Evolutionary conservation across 2,888 invertebrate genomes (phyloP).

Genomic region (Tachina lurida): DNA sequence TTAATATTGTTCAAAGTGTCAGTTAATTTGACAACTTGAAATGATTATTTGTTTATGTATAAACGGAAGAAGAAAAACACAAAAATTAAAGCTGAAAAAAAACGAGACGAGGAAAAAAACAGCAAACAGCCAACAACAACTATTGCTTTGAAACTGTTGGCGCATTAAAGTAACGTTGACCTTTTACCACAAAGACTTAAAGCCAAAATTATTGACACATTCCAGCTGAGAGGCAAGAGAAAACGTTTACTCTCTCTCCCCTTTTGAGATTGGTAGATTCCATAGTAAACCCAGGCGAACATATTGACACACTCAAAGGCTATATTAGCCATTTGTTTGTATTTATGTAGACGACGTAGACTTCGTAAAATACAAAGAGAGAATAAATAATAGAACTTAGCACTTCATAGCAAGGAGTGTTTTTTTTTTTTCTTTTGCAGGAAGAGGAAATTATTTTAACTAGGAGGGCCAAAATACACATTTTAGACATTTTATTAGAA

Average conservation of each 20-base stretch:
- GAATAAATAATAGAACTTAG: conserved; percentile 34
- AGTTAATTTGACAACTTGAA: conserved; percentile 71
- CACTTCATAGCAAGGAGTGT: conserved; percentile 31
- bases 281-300: not conserved
- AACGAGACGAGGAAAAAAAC: not conserved
- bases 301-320: not conserved
- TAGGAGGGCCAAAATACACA: conserved; percentile 4
- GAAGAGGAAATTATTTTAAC: not conserved
- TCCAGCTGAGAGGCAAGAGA: conserved; percentile 24
- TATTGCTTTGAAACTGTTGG: conserved; percentile 24
- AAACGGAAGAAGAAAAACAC: not conserved
- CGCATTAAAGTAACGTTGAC: conserved; percentile 62
- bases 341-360: not conserved
- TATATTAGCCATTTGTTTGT: conserved; percentile 52
- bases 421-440: conserved; percentile 3
- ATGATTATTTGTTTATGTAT: conserved; percentile 65
- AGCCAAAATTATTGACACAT: conserved; percentile 69
- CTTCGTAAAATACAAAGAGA: not conserved
- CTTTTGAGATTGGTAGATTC: conserved; percentile 21
- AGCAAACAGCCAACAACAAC: not conserved
- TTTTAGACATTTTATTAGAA: too few species aligned
- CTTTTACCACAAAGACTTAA: conserved; percentile 65
- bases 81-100: conserved; percentile 30
- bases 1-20: conserved; percentile 70
- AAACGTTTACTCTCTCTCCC: conserved; percentile 47